A percentile compares a stretch with the other conserved stretches of the same genome.
Evolutionary conservation across 2,797 vertebrate genomes (phyloP).

Genomic region (Gymnothorax javanicus): DNA sequence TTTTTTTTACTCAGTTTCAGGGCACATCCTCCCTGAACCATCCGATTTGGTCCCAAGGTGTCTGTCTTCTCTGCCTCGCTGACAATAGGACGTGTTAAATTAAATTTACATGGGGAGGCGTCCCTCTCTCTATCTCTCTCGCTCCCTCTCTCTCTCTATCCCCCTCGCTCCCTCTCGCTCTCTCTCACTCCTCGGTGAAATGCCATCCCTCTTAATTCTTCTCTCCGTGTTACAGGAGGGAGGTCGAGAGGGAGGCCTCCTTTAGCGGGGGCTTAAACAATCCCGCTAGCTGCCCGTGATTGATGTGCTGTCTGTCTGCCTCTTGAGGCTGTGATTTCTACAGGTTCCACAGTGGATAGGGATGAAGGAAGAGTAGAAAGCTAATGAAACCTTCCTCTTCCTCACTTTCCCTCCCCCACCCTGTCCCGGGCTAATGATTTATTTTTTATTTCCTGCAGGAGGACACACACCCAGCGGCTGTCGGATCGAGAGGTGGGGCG

Average conservation of each 20-base stretch:
- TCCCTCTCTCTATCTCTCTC: not conserved
- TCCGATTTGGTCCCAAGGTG: not conserved
- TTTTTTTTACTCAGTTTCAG: not conserved
- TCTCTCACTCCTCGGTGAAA: not conserved
- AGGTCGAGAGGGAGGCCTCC: not conserved
- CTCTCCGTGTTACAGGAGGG: not conserved
- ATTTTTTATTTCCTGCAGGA: conserved; percentile 86
- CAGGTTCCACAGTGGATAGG: conserved; percentile 40
- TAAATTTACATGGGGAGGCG: not conserved
- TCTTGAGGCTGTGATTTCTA: conserved; percentile 38
- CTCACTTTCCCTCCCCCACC: conserved; percentile 65
- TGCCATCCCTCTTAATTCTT: not conserved
- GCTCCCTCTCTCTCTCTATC: not conserved
- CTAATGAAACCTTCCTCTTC: conserved; percentile 51
- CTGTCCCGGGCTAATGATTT: conserved; percentile 59
- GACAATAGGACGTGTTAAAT: not conserved
- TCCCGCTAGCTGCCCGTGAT: conserved; percentile 35
- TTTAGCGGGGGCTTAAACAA: conserved; percentile 12
- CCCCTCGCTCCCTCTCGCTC: not conserved
- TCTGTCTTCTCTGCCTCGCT: not conserved
- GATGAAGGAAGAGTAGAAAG: conserved; percentile 38
- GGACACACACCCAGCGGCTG: conserved; percentile 74
- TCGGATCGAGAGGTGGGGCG: conserved; percentile 77
- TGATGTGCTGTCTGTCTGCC: conserved; percentile 42
- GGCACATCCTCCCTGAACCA: not conserved